Conservation (phyloP, 2,113 vertebrate species). For the Scortum barcoo region DNA sequence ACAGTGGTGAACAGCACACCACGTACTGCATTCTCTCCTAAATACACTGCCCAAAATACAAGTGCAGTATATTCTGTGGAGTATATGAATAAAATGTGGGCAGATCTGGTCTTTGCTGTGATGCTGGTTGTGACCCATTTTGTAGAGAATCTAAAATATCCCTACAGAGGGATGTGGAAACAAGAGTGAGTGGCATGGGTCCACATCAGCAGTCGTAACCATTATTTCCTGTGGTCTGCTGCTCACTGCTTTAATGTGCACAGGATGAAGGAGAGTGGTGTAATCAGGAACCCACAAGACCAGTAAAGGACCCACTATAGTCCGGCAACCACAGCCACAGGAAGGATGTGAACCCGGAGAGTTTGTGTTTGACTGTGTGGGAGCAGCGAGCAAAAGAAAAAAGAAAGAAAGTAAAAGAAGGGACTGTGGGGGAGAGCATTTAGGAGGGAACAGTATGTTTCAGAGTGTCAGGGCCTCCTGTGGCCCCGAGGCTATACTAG, state of each 20-base stretch:
- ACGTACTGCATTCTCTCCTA: neutral
- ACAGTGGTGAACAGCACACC: neutral
- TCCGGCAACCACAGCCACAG: slow-evolving; percentile 37
- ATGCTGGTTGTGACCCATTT: slow-evolving; percentile 2
- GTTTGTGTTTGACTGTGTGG: slow-evolving; percentile 40
- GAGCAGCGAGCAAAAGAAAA: neutral
- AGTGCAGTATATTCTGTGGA: neutral
- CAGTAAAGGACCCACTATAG: slow-evolving; percentile 44
- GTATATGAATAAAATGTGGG: neutral
- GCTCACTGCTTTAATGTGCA: slow-evolving; percentile 49
- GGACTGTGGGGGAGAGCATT: slow-evolving; percentile 23
- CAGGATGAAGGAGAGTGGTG: slow-evolving; percentile 28
- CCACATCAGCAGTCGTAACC: slow-evolving; percentile 41
- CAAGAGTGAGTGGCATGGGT: slow-evolving; percentile 18
- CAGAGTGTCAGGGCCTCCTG: slow-evolving; percentile 59
- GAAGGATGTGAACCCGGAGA: slow-evolving; percentile 37
- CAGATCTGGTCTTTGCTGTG: neutral
- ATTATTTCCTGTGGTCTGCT: slow-evolving; percentile 57
- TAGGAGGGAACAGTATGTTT: slow-evolving; percentile 66
- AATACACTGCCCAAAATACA: neutral
- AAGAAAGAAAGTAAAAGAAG: slow-evolving; percentile 22
- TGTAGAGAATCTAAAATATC: slow-evolving; percentile 17
- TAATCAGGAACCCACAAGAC: slow-evolving; percentile 44
- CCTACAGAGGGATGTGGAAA: slow-evolving; percentile 4
- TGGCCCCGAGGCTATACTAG: slow-evolving; percentile 46